phyloP scores from a whole-genome alignment of 2,888 invertebrate species.

The Amiota mariae region DNA sequence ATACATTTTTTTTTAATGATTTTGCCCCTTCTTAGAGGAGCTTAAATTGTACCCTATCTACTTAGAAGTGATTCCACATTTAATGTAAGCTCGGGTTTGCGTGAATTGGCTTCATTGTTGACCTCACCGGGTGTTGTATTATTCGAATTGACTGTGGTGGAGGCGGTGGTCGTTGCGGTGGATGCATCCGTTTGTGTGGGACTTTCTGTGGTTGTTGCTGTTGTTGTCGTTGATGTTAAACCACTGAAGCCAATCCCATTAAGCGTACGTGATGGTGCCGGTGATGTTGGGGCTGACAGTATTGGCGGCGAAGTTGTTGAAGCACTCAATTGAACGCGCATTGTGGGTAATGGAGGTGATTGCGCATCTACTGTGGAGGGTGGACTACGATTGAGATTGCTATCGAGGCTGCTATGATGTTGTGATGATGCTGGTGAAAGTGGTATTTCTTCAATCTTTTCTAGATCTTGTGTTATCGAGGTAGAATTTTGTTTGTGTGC shows the following conservation, averaged over 20 bases:
- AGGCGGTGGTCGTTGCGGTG: constrained; percentile 47
- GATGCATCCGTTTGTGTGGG: constrained; percentile 47
- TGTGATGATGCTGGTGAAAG: constrained; percentile 74
- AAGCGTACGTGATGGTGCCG: constrained; percentile 63
- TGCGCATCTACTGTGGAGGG: constrained; percentile 67
- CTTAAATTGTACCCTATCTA: constrained; percentile 72
- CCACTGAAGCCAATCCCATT: constrained; percentile 54
- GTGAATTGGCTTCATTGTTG: constrained; percentile 35
- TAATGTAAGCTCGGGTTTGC: constrained; percentile 65
- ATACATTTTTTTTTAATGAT: background rate
- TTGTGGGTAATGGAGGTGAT: constrained; percentile 52
- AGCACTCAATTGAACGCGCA: constrained; percentile 28
- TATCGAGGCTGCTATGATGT: constrained; percentile 72
- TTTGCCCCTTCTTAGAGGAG: background rate
- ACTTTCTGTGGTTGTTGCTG: constrained; percentile 8
- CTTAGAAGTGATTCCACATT: constrained; percentile 68
- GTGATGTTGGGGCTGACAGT: constrained; percentile 65
- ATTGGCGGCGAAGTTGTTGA: constrained; percentile 49
- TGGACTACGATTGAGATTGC: constrained; percentile 72
- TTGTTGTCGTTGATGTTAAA: background rate
- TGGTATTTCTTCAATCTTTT: constrained; percentile 81
- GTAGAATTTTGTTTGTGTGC: constrained; percentile 81
- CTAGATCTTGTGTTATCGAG: constrained; percentile 80
- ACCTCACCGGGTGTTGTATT: constrained; percentile 43
- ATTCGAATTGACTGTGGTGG: constrained; percentile 45